These are phyloP conservation scores for Cryptotermes secundus DNA, from an alignment of 1,140 invertebrate genomes.

Conservation along the genomic window DNA sequence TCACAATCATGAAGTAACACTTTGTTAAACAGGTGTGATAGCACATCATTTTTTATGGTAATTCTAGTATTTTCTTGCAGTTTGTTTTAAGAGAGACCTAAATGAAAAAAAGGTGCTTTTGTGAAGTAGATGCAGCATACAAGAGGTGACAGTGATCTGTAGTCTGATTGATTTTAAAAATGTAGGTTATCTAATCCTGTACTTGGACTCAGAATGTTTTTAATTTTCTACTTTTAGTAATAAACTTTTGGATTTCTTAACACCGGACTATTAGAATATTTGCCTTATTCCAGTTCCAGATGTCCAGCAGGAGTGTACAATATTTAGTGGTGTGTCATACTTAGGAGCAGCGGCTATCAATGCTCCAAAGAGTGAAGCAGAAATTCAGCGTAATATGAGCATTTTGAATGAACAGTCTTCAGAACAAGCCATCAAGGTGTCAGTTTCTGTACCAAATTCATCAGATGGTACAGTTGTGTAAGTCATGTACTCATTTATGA, in stretches of 20 bases:
- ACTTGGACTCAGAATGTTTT: neutral
- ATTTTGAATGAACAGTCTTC: slow-evolving; percentile 77
- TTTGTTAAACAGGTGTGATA: too few species aligned
- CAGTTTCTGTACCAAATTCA: slow-evolving; percentile 87
- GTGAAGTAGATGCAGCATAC: too few species aligned
- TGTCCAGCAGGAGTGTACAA: slow-evolving; percentile 81
- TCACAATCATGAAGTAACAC: too few species aligned
- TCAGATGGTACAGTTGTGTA: slow-evolving; percentile 81
- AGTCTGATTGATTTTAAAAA: too few species aligned
- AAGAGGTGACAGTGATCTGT: too few species aligned
- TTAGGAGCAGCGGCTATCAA: slow-evolving; percentile 90
- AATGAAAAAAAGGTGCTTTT: too few species aligned
- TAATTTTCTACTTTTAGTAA: slow-evolving; percentile 19
- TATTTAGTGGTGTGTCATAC: slow-evolving; percentile 93
- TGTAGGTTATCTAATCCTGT: too few species aligned
- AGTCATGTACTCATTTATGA: slow-evolving; percentile 47
- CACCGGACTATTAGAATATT: neutral
- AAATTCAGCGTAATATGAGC: slow-evolving; percentile 93
- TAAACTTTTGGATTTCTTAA: neutral
- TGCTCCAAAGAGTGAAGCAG: slow-evolving; percentile 89
- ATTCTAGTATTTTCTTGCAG: too few species aligned
- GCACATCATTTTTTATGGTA: too few species aligned
- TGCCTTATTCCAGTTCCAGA: slow-evolving; percentile 50
- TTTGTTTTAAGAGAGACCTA: neutral
- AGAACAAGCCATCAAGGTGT: slow-evolving; percentile 78